A percentile compares a stretch with the other conserved stretches of the same genome.
Evolutionary conservation across 1,140 invertebrate species (phyloP).

Genomic region (Pristionchus pacificus): DNA sequence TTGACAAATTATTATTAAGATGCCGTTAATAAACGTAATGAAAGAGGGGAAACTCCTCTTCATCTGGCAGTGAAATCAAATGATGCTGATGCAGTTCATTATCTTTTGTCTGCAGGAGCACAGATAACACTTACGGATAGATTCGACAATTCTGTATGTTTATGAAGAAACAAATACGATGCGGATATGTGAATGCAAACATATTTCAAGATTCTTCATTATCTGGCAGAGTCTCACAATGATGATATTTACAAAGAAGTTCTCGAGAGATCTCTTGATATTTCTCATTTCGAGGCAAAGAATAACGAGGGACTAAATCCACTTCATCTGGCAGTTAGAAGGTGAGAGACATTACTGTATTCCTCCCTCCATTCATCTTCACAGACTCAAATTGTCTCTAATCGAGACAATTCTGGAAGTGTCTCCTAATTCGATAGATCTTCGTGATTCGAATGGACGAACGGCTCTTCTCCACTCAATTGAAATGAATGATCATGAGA

Average conservation of each 20-base stretch:
- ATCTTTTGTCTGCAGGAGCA: conserved; percentile 17
- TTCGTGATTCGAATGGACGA: conserved; percentile 15
- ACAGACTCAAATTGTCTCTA: conserved; percentile 23
- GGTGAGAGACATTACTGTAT: conserved; percentile 6
- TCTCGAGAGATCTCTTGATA: conserved; percentile 7
- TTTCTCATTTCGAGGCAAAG: conserved; percentile 14
- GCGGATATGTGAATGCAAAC: neutral
- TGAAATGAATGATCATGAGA: conserved; percentile 29
- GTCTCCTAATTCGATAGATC: conserved; percentile 7
- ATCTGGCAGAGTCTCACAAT: conserved; percentile 30
- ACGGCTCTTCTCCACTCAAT: conserved; percentile 26
- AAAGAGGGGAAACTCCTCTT: conserved; percentile 18
- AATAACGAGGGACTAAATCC: conserved; percentile 27
- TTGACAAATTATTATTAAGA: too few species aligned
- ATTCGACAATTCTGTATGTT: conserved; percentile 23
- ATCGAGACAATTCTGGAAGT: conserved; percentile 28
- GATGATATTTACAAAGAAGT: conserved; percentile 32
- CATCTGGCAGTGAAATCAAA: conserved; percentile 23
- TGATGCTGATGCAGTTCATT: conserved; percentile 29
- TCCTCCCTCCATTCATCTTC: neutral
- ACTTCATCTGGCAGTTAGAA: conserved; percentile 27
- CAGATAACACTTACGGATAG: conserved; percentile 13
- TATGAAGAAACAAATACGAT: neutral
- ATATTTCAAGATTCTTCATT: conserved; percentile 21
- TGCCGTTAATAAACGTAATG: conserved; percentile 25